Evolutionary conservation across 2,113 vertebrate genomes (phyloP).

Genomic region (Myotis yumanensis): DNA sequence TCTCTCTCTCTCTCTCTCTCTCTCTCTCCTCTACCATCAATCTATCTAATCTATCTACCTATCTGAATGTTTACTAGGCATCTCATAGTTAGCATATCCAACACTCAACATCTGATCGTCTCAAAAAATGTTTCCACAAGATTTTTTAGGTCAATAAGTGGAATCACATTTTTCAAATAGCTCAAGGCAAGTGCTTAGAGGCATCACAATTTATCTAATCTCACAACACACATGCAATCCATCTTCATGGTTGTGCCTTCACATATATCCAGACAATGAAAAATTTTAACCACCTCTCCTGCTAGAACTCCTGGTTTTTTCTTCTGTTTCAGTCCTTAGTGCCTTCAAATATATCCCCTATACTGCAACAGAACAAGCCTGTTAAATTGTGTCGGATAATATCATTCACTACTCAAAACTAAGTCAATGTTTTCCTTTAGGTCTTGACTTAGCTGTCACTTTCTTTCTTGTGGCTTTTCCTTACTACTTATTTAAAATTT

Average conservation of each 20-base stretch:
- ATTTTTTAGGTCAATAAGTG: background rate
- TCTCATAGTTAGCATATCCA: background rate
- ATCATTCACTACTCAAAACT: background rate
- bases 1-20: no score
- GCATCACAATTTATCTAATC: background rate
- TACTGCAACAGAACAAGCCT: background rate
- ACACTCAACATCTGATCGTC: background rate
- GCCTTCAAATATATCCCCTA: background rate
- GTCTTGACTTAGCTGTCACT: background rate
- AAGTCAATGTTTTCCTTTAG: background rate
- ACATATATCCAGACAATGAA: background rate
- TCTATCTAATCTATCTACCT: background rate
- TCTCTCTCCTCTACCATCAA: background rate
- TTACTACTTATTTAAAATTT: background rate
- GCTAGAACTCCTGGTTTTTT: background rate
- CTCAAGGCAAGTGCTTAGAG: background rate
- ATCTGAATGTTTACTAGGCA: background rate
- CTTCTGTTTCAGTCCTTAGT: background rate
- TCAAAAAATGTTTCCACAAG: background rate
- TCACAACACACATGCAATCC: background rate
- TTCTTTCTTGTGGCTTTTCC: background rate
- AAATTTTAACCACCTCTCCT: background rate
- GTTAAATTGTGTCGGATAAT: background rate
- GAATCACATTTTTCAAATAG: background rate
- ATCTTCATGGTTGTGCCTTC: background rate